Evolutionary conservation across 2,113 vertebrate genomes (phyloP).

Genomic region (Athene cunicularia): DNA sequence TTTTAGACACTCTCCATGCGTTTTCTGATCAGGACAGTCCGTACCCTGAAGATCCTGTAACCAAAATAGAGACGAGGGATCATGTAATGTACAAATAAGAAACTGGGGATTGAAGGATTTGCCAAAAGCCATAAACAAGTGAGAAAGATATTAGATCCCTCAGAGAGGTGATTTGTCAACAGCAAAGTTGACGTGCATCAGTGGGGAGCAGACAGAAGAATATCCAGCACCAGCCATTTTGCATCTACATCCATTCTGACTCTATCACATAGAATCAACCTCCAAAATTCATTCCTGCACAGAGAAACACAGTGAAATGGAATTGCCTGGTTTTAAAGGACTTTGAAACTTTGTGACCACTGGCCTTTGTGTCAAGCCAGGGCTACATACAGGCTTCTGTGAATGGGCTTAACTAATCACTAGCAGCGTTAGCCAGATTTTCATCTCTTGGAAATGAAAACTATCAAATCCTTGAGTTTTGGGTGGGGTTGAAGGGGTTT

Average conservation of each 20-base stretch:
- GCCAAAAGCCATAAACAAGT: background rate
- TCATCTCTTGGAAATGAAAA: background rate
- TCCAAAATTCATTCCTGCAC: background rate
- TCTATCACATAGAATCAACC: slow-evolving; percentile 44
- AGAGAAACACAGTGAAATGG: background rate
- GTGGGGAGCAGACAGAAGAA: background rate
- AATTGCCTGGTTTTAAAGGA: background rate
- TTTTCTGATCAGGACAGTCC: background rate
- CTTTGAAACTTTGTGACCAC: slow-evolving; percentile 33
- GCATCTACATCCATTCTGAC: background rate
- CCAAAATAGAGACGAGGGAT: background rate
- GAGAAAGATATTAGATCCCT: background rate
- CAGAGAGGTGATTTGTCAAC: background rate
- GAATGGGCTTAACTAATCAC: background rate
- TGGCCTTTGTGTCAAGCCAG: slow-evolving; percentile 34
- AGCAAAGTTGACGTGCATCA: background rate
- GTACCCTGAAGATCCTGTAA: background rate
- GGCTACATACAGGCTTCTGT: slow-evolving; percentile 28
- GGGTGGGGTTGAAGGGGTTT: background rate
- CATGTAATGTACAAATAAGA: background rate
- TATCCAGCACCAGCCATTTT: background rate
- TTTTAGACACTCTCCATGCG: background rate
- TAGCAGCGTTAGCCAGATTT: background rate
- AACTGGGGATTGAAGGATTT: background rate
- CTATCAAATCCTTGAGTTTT: background rate